Conservation (phyloP, 2,888 invertebrate genomes). For the Apamea epomidion region DNA sequence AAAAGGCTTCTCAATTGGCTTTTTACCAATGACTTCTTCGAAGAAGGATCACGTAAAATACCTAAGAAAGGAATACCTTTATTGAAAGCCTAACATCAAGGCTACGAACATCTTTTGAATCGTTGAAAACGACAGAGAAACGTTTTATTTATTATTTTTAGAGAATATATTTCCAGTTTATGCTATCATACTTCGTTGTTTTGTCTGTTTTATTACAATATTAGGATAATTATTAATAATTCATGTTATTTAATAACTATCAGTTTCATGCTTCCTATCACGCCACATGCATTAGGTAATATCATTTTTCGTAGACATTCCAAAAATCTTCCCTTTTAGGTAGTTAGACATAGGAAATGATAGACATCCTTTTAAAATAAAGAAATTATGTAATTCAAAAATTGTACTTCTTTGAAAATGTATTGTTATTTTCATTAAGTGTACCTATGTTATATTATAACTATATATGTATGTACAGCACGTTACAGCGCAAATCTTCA, state of each 20-base stretch:
- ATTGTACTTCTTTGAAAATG: not conserved
- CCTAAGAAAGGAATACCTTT: not conserved
- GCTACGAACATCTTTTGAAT: not conserved
- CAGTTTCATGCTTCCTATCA: not conserved
- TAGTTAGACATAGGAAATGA: not conserved
- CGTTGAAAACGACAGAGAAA: not conserved
- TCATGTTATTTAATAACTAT: not conserved
- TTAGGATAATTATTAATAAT: not conserved
- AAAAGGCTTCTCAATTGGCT: not conserved
- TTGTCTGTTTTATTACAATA: not conserved
- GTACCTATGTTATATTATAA: not conserved
- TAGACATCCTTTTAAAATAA: not conserved
- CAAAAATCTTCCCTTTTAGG: not conserved
- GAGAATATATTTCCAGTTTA: not conserved
- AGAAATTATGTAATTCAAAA: not conserved
- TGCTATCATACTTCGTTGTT: not conserved
- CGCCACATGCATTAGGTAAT: not conserved
- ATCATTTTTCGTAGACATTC: slow-evolving; percentile 13
- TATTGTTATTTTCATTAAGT: not conserved
- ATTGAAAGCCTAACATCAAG: not conserved
- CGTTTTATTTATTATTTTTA: not conserved
- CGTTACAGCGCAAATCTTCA: not conserved
- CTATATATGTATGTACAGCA: not conserved
- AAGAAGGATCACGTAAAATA: slow-evolving; percentile 1
- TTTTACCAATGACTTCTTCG: not conserved